Evolutionary conservation across 2,888 invertebrate genomes (phyloP).

Genomic region (Heliconius erato): DNA sequence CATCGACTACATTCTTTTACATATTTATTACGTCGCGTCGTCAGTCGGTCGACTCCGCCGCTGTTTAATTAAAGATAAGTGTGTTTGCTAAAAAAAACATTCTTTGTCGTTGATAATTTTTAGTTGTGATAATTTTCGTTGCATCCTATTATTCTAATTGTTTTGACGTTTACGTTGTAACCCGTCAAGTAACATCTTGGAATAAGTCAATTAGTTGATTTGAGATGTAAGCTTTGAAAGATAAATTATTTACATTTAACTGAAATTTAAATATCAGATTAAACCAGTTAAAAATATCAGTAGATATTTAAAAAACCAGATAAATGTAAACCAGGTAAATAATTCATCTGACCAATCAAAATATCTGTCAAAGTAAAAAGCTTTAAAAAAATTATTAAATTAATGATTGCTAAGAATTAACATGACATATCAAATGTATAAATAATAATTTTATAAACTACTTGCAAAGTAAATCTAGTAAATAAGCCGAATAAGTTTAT

Average conservation of each 20-base stretch:
- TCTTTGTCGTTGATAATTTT: conserved; percentile 48
- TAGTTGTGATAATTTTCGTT: conserved; percentile 46
- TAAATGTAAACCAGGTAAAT: too few species aligned
- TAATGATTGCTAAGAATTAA: too few species aligned
- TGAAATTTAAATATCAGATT: neutral
- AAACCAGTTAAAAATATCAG: neutral
- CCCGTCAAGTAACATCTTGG: conserved; percentile 20
- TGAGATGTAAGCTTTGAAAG: neutral
- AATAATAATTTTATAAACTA: neutral
- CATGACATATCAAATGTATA: neutral
- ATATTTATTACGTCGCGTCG: conserved; percentile 50
- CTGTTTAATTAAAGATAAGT: conserved; percentile 68
- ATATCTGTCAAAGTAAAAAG: too few species aligned
- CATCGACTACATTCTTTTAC: conserved; percentile 49
- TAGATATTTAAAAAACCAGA: too few species aligned
- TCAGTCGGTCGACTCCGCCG: conserved; percentile 53
- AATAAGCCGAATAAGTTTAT: neutral
- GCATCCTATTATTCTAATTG: conserved; percentile 56
- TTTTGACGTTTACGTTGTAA: conserved; percentile 32
- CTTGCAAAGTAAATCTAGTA: neutral
- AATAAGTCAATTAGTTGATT: neutral
- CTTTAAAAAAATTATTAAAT: too few species aligned
- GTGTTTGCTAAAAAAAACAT: conserved; percentile 60
- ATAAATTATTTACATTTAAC: neutral
- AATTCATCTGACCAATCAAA: too few species aligned